Conservation (phyloP, 2,888 invertebrate species). For the Mactromeris polynyma region DNA sequence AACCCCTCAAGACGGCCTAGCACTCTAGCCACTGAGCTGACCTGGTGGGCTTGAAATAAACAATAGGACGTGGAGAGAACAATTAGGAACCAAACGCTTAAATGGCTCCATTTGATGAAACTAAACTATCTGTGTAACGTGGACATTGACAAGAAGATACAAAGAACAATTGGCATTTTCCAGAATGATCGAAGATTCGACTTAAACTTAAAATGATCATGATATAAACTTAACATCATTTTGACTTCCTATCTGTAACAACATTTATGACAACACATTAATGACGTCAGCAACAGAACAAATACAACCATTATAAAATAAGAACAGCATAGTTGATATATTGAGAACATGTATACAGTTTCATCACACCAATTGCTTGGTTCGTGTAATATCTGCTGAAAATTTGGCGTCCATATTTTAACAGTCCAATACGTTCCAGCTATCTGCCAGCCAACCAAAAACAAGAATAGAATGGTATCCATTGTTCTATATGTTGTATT, state of each 20-base stretch:
- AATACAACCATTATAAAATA: slow-evolving; percentile 89
- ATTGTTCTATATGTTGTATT: slow-evolving; percentile 89
- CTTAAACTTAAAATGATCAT: no score
- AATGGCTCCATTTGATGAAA: no score
- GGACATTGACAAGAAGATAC: no score
- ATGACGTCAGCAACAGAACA: slow-evolving; percentile 51
- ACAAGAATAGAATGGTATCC: slow-evolving; percentile 90
- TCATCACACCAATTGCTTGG: slow-evolving; percentile 94
- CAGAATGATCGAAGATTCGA: no score
- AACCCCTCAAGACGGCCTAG: no score
- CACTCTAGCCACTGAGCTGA: no score
- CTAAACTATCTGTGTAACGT: no score
- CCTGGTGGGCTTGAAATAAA: no score
- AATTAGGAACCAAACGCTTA: no score
- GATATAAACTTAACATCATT: no score
- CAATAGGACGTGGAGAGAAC: no score
- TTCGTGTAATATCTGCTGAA: slow-evolving; percentile 91
- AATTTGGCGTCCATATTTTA: slow-evolving; percentile 93
- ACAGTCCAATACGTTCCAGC: slow-evolving; percentile 94
- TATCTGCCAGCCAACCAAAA: slow-evolving; percentile 92
- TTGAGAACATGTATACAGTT: slow-evolving; percentile 92
- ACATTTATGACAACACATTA: slow-evolving; percentile 49
- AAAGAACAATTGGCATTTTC: no score
- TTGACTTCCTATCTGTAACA: slow-evolving; percentile 23
- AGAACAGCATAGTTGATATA: slow-evolving; percentile 92